Evolutionary conservation across 1,140 invertebrate genomes (phyloP).

Genomic region (Tetragnatha versicolor): DNA sequence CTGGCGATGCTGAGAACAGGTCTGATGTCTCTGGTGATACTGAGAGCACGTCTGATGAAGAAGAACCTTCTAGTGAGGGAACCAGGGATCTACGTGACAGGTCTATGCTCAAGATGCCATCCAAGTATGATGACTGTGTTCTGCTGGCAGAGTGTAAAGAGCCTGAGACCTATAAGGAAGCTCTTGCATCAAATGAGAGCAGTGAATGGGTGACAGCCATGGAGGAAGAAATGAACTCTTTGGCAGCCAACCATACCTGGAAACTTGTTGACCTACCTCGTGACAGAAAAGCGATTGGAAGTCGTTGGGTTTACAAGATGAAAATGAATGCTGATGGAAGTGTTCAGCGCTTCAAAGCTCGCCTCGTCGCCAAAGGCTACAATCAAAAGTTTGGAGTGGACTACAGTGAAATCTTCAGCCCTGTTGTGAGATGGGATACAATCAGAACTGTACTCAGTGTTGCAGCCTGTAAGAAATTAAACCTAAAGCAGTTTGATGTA

Average conservation of each 20-base stretch:
- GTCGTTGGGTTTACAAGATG: not conserved
- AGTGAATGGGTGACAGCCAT: not conserved
- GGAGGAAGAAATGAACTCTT: slow-evolving; percentile 1
- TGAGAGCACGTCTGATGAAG: not conserved
- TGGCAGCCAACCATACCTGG: slow-evolving; percentile 1
- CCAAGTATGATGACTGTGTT: not conserved
- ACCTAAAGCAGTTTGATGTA: slow-evolving; percentile 6
- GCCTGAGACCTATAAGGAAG: not conserved
- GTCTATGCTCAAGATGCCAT: not conserved
- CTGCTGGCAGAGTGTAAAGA: not conserved
- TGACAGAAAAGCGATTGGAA: slow-evolving; percentile 4
- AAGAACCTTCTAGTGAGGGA: not conserved
- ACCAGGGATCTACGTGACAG: not conserved
- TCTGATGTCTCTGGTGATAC: not conserved
- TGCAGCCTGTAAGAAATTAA: slow-evolving; percentile 32
- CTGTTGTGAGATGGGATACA: slow-evolving; percentile 60
- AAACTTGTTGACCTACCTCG: slow-evolving; percentile 1
- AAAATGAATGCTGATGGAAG: not conserved
- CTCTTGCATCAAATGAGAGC: not conserved
- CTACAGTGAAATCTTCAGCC: slow-evolving; percentile 56
- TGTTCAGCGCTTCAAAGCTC: slow-evolving; percentile 60
- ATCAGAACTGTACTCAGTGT: slow-evolving; percentile 53
- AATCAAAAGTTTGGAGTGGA: slow-evolving; percentile 57
- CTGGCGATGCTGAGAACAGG: not conserved
- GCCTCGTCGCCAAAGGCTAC: slow-evolving; percentile 62